Evolutionary conservation across 2,888 invertebrate genomes (phyloP).

Genomic region (Steromphala cineraria): DNA sequence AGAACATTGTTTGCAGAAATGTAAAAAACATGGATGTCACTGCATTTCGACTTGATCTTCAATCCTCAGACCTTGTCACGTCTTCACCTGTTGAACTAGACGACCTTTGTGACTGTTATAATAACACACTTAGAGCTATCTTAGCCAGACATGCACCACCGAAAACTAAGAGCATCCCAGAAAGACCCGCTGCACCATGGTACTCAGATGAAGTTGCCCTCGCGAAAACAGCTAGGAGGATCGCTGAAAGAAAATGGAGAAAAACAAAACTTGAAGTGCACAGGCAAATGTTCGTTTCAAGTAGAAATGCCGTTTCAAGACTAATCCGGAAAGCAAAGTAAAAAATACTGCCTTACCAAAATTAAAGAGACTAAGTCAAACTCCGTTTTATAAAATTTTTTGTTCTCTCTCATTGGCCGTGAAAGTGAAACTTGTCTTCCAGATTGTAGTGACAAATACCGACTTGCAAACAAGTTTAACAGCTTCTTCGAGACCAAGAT

Average conservation of each 20-base stretch:
- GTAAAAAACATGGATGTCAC: no score
- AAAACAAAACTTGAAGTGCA: neutral
- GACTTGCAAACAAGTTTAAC: no score
- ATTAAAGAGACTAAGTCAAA: neutral
- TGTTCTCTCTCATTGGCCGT: no score
- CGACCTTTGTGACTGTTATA: neutral
- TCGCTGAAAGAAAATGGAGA: neutral
- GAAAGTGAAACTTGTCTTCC: no score
- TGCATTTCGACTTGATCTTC: no score
- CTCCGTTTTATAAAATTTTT: neutral
- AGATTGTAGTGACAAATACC: no score
- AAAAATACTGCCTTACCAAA: neutral
- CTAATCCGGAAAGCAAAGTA: neutral
- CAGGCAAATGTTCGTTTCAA: neutral
- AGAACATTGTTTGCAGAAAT: no score
- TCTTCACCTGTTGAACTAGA: no score
- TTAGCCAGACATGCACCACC: neutral
- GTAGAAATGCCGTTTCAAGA: neutral
- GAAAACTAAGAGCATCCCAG: neutral
- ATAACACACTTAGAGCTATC: neutral
- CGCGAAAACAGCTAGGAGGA: neutral
- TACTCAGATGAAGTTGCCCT: neutral
- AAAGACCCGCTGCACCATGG: neutral
- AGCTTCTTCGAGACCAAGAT: no score
- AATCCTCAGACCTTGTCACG: no score